These are phyloP conservation scores for Drosophila athabasca DNA, from an alignment of 1,140 invertebrate species.

Conservation along the genomic window DNA sequence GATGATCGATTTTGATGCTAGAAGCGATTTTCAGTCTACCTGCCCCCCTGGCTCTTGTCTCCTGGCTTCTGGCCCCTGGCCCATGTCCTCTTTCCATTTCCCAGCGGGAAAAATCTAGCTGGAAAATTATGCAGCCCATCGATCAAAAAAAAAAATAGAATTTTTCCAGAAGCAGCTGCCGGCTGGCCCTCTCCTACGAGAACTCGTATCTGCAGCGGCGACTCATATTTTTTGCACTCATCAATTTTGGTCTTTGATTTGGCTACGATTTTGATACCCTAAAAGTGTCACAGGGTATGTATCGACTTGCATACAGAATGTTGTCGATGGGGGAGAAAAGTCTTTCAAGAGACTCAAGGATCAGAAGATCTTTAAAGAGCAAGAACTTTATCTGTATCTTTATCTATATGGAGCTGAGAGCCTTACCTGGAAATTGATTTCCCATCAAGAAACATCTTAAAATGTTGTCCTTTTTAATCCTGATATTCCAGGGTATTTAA, in stretches of 20 bases:
- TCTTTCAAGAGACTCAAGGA: too few relatives aligned
- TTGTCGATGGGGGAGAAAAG: too few relatives aligned
- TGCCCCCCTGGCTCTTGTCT: constrained; percentile 10
- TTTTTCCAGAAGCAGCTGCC: neutral
- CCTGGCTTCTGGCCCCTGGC: neutral
- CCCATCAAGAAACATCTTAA: neutral
- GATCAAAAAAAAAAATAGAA: constrained; percentile 24
- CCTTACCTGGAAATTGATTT: neutral
- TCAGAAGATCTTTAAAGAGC: too few relatives aligned
- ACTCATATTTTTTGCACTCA: constrained; percentile 35
- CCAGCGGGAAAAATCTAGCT: neutral
- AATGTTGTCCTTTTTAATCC: neutral
- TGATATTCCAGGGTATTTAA: too few relatives aligned
- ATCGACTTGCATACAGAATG: too few relatives aligned
- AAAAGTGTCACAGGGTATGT: too few relatives aligned
- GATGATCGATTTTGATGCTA: constrained; percentile 30
- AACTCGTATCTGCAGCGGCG: neutral
- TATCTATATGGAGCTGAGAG: too few relatives aligned
- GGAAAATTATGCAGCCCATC: constrained; percentile 50
- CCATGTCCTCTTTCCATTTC: neutral
- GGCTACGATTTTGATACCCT: neutral
- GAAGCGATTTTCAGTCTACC: constrained; percentile 17
- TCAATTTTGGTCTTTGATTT: constrained; percentile 47
- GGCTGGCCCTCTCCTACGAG: neutral
- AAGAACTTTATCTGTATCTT: too few relatives aligned